These are phyloP conservation scores for Myrmecophaga tridactyla DNA, from an alignment of 2,113 vertebrate genomes.

Conservation along the genomic window DNA sequence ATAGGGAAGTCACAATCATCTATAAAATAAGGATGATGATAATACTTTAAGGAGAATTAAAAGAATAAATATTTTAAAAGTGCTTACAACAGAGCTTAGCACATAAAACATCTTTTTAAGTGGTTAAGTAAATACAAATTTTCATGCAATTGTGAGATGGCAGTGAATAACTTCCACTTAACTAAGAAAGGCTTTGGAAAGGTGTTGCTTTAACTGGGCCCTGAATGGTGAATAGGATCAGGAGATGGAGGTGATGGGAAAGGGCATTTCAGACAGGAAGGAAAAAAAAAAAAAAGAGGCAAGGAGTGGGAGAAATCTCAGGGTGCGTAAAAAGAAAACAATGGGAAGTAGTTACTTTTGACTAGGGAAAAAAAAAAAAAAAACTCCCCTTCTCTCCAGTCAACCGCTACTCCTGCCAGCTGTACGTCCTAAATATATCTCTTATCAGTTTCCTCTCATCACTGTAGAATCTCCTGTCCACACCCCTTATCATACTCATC, in stretches of 20 bases:
- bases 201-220: not conserved
- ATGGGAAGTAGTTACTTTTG: not conserved
- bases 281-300: not conserved
- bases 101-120: not conserved
- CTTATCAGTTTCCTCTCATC: not conserved
- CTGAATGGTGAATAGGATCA: not conserved
- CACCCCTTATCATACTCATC: not conserved
- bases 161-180: conserved; percentile 27
- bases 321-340: not conserved
- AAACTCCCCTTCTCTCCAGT: not conserved
- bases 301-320: not conserved
- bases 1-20: not conserved
- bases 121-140: conserved; percentile 44
- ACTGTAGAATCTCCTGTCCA: not conserved
- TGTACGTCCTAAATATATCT: not conserved
- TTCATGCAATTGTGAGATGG: not conserved
- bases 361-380: not conserved
- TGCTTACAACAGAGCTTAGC: conserved; percentile 22
- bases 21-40: conserved; percentile 18
- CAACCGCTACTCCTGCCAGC: not conserved
- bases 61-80: conserved; percentile 36
- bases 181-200: conserved; percentile 47
- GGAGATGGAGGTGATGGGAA: not conserved
- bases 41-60: conserved; percentile 12
- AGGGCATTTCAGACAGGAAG: not conserved